Percentiles rank a stretch among this genome's conserved stretches.
Conservation (phyloP, 2,888 invertebrate species). For the Caenorhabditis sp. region DNA sequence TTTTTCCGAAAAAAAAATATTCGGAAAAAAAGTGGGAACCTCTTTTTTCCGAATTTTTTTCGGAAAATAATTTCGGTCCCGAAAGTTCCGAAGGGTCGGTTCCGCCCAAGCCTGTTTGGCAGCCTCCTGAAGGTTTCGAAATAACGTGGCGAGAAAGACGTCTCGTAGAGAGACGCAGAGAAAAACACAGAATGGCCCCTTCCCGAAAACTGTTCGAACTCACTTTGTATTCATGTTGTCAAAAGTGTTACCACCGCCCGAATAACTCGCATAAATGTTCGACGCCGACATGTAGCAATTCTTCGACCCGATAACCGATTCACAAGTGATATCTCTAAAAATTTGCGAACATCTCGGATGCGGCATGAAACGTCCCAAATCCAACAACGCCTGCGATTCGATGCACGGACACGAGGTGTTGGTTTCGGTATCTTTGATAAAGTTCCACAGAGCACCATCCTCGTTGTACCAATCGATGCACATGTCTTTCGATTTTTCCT, state of each 20-base stretch:
- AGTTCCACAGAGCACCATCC: conserved; percentile 69
- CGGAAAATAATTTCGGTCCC: too few relatives aligned
- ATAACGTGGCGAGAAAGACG: not conserved
- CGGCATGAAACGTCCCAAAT: conserved; percentile 90
- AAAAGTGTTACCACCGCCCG: conserved; percentile 53
- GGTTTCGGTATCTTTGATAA: conserved; percentile 69
- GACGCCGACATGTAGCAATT: conserved; percentile 78
- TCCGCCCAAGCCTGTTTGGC: too few relatives aligned
- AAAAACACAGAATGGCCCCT: not conserved
- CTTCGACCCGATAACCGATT: conserved; percentile 85
- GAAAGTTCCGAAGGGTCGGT: too few relatives aligned
- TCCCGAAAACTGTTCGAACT: conserved; percentile 2
- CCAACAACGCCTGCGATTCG: conserved; percentile 85
- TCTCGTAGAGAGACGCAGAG: too few relatives aligned
- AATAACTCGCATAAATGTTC: conserved; percentile 67
- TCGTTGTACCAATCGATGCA: conserved; percentile 70
- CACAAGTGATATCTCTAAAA: conserved; percentile 75
- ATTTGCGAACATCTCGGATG: conserved; percentile 66
- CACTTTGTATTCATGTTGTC: conserved; percentile 46
- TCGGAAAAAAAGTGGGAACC: too few relatives aligned
- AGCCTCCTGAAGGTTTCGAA: not conserved
- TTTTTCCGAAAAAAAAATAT: too few relatives aligned
- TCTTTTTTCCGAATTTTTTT: too few relatives aligned
- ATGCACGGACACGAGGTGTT: conserved; percentile 80
- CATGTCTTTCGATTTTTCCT: conserved; percentile 67